These are phyloP conservation scores for Siniperca knerii DNA, from an alignment of 2,113 vertebrate genomes.

Conservation along the genomic window DNA sequence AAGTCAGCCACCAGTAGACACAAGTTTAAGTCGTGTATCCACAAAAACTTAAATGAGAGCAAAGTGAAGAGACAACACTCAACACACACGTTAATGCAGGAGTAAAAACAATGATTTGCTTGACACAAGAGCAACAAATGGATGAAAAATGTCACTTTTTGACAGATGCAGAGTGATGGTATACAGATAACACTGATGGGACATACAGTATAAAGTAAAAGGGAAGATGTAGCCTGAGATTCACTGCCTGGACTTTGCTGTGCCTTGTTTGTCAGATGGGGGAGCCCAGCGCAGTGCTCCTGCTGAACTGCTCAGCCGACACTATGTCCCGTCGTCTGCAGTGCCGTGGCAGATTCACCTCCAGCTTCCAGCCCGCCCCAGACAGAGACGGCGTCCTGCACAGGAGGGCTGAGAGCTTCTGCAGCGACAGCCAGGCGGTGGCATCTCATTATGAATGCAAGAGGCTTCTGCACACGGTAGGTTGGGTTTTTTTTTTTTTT, in stretches of 20 bases:
- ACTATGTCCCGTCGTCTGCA: constrained; percentile 87
- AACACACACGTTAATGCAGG: background rate
- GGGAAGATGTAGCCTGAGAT: background rate
- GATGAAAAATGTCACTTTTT: background rate
- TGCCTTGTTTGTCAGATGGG: constrained; percentile 84
- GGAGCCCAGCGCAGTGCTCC: constrained; percentile 88
- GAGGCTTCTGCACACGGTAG: constrained; percentile 88
- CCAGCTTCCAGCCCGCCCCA: constrained; percentile 36
- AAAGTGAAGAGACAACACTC: background rate
- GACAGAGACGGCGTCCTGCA: constrained; percentile 54
- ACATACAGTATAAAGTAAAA: background rate
- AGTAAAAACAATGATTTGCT: background rate
- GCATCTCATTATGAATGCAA: constrained; percentile 87
- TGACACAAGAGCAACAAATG: background rate
- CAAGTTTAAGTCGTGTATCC: background rate
- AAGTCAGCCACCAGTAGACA: background rate
- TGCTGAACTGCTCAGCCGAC: constrained; percentile 89
- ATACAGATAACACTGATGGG: background rate
- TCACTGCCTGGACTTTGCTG: background rate
- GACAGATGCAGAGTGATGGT: background rate
- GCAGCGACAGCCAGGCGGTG: constrained; percentile 79
- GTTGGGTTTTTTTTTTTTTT: background rate
- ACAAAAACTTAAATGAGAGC: background rate
- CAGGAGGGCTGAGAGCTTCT: constrained; percentile 84
- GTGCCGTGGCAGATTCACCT: constrained; percentile 68